A percentile compares a stretch with the other conserved stretches of the same genome.
Evolutionary conservation across 1,140 invertebrate species (phyloP).

Genomic region (Periplaneta americana): DNA sequence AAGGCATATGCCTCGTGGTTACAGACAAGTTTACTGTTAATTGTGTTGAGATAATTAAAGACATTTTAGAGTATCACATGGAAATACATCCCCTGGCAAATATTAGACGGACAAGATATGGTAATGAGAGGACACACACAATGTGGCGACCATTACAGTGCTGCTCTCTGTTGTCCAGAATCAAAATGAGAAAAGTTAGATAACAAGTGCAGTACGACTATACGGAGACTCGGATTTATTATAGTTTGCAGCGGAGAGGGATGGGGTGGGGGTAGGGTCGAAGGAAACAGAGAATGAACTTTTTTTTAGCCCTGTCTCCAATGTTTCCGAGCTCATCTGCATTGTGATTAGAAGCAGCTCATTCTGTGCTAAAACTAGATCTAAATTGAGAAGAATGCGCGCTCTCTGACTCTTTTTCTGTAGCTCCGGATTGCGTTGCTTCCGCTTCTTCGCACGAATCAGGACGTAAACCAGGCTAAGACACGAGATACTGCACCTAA

Average conservation of each 20-base stretch:
- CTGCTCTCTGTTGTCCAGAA: neutral
- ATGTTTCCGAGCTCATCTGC: neutral
- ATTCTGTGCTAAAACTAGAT: neutral
- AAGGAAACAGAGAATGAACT: neutral
- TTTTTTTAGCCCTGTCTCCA: too few species aligned
- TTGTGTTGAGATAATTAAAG: too few species aligned
- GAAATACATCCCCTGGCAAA: too few species aligned
- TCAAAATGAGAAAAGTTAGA: neutral
- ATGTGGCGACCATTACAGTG: neutral
- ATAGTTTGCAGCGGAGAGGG: neutral
- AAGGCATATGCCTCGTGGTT: too few species aligned
- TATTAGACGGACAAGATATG: neutral
- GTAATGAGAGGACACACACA: neutral
- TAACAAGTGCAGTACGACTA: neutral
- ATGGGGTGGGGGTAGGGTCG: too few species aligned
- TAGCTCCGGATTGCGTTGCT: too few species aligned
- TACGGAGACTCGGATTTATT: neutral
- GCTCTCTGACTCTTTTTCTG: too few species aligned
- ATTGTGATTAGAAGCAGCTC: neutral
- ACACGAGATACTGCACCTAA: too few species aligned
- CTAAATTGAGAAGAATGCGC: neutral
- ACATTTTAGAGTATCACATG: too few species aligned
- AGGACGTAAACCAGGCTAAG: too few species aligned
- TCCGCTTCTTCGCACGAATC: too few species aligned
- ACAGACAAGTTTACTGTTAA: too few species aligned